Percentiles rank a stretch among this genome's conserved stretches.
phyloP scores from a whole-genome alignment of 2,797 vertebrate genomes.

The Anniella stebbinsi region DNA sequence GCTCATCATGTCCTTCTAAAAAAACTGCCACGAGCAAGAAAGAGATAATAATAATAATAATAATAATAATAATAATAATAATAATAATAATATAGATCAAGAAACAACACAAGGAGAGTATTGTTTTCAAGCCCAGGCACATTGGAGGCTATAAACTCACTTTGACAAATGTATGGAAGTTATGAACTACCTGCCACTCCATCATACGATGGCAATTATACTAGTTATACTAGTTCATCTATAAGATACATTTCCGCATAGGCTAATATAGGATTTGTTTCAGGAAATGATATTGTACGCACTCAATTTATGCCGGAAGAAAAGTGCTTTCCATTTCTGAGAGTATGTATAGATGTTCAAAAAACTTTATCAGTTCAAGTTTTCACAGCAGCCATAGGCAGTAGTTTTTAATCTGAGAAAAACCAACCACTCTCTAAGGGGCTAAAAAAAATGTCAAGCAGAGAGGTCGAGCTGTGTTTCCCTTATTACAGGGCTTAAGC shows the following conservation, averaged over 20 bases:
- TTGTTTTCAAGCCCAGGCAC: not conserved
- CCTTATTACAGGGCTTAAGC: not conserved
- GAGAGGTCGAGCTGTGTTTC: not conserved
- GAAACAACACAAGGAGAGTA: too few species aligned
- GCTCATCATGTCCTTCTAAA: too few species aligned
- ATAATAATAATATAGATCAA: too few species aligned
- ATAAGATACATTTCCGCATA: not conserved
- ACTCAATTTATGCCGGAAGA: not conserved
- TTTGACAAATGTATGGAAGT: not conserved
- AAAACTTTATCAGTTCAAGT: not conserved
- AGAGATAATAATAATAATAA: too few species aligned
- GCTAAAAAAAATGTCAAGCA: conserved; percentile 4
- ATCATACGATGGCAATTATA: too few species aligned
- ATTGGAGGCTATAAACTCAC: not conserved
- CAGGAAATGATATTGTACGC: not conserved
- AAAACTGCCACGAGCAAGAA: too few species aligned
- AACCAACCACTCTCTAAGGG: not conserved
- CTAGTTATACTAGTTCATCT: not conserved
- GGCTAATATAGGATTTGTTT: not conserved
- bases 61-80: too few species aligned
- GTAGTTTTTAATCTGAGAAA: not conserved
- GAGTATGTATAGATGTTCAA: not conserved
- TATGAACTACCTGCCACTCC: not conserved
- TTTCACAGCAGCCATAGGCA: not conserved
- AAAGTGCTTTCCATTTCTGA: not conserved